Evolutionary conservation across 2,113 vertebrate species (phyloP), one percentile per base, ranked within the genome.

Genomic region (Chaetura pelagica): DNA sequence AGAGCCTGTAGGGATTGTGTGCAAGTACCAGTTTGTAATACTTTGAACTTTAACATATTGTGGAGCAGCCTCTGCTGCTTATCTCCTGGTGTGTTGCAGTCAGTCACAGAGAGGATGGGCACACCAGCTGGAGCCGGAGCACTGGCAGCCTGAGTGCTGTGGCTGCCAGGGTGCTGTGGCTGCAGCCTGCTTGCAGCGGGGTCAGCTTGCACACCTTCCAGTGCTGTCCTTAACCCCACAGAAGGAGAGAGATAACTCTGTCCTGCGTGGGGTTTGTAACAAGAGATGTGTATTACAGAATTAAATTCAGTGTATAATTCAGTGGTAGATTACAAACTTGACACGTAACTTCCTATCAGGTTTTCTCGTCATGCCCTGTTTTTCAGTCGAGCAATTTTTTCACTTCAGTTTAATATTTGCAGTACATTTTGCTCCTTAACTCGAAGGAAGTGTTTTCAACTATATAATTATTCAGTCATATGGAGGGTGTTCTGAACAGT

Each of bases 21-120:
- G 3, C 26, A 8, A 8, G 46, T 51, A 30, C 40, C 40, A 11
- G n/a, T 30, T 23, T 62, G 23, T 18, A 77, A 18, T 8, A 7
- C 38, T 84, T 63, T n/a, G 26, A 19, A 51, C 30, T 20, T 38
- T 11, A 73, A 44, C 26, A 8, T 11, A 3, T 5, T 13, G n/a
- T 9, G n/a, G 51, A 64, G 38, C 73, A 48, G 42, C 44, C 18
- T 34, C 20, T 42, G 61, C 30, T 73, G 38, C 4, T 67, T 26
- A 12, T 16, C 64, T 71, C 52, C 51, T 9, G 24, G 59, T 0
- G 0, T 38, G 73, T 40, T 0, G 0, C 8, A 19, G 42, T 10
- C 19, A n/a, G 76, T 17, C 0, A 7, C 34, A 18, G 52, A 18
- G 52, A 24, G 52, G 66, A 13, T 18, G 30, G 3, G 42, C 35